Evolutionary conservation across 1,140 invertebrate species (phyloP).

Genomic region (Apis dorsata): DNA sequence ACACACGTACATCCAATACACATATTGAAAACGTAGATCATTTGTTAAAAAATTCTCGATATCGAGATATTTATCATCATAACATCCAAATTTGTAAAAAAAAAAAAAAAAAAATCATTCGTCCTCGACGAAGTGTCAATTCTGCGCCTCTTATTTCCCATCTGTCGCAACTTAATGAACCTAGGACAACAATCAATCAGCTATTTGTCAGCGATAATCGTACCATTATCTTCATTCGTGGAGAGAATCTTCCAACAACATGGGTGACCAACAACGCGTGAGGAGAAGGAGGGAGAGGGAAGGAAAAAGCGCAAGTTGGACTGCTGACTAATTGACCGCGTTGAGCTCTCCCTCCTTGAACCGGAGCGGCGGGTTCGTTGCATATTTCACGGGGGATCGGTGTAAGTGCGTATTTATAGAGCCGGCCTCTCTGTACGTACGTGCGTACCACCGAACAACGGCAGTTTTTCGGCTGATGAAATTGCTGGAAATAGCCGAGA

Average conservation of each 20-base stretch:
- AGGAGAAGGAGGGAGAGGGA: no score
- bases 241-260: no score
- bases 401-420: conserved; percentile 69
- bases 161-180: neutral
- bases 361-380: conserved; percentile 16
- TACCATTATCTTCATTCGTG: neutral
- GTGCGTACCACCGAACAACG: conserved; percentile 34
- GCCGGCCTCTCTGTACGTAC: neutral
- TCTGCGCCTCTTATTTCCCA: neutral
- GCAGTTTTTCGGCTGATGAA: conserved; percentile 64
- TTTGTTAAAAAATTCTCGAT: no score
- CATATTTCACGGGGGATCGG: conserved; percentile 48
- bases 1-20: no score
- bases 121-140: no score
- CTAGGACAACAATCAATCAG: conserved; percentile 7
- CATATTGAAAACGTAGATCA: no score
- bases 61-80: no score
- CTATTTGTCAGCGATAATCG: conserved; percentile 21
- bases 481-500: conserved; percentile 61
- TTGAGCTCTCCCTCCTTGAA: conserved; percentile 35
- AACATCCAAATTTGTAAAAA: no score
- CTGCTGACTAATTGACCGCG: conserved; percentile 55
- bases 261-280: no score
- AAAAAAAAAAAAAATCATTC: no score
- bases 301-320: no score